Evolutionary conservation across 2,888 invertebrate genomes (phyloP).

Genomic region (Melanostoma mellinum): DNA sequence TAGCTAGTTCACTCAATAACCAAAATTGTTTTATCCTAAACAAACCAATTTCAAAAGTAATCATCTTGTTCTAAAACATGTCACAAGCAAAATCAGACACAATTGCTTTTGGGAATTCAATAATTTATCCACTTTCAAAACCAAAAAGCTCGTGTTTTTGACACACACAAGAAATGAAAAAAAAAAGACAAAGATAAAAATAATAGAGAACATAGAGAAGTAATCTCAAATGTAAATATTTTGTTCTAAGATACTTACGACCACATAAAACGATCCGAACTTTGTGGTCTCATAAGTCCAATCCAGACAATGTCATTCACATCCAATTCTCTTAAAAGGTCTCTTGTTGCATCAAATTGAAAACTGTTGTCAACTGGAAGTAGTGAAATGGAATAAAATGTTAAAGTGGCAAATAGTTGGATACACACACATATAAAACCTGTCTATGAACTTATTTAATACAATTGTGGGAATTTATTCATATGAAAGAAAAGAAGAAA

Average conservation of each 20-base stretch:
- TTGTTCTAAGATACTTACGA: constrained; percentile 84
- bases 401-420: constrained; percentile 20
- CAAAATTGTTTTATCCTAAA: not conserved
- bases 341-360: constrained; percentile 90
- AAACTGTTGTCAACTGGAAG: constrained; percentile 88
- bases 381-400: constrained; percentile 34
- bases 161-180: constrained; percentile 5
- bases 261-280: constrained; percentile 89
- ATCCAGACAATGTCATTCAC: constrained; percentile 91
- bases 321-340: constrained; percentile 90
- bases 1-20: constrained; percentile 2
- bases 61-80: not conserved
- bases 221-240: constrained; percentile 39
- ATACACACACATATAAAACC: too few relatives aligned
- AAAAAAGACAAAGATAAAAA: constrained; percentile 24
- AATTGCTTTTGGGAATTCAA: constrained; percentile 9
- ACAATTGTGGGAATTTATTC: too few relatives aligned
- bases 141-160: not conserved
- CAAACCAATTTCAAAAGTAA: not conserved
- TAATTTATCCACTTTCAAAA: not conserved
- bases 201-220: not conserved
- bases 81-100: not conserved
- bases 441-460: too few relatives aligned
- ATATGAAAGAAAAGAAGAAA: too few relatives aligned
- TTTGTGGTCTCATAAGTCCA: constrained; percentile 88